Conservation (phyloP, 1,140 invertebrate genomes). For the Heliothis virescens region DNA sequence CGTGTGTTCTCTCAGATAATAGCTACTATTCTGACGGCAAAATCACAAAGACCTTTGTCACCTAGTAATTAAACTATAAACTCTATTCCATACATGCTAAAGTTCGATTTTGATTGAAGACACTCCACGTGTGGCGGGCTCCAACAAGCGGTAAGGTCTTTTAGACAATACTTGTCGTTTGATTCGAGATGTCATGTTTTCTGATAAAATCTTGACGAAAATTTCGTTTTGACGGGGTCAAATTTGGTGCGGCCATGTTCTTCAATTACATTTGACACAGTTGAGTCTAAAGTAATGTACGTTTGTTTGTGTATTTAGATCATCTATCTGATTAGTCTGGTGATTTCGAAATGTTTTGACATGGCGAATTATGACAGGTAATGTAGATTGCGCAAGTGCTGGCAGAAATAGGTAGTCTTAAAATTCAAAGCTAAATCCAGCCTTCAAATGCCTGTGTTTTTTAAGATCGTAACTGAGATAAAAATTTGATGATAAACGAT, state of each 20-base stretch:
- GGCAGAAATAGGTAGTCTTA: conserved; percentile 23
- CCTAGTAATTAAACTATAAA: conserved; percentile 40
- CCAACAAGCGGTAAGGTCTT: conserved; percentile 64
- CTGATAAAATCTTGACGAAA: conserved; percentile 82
- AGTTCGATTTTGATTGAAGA: conserved; percentile 52
- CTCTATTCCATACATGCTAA: conserved; percentile 45
- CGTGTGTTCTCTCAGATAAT: conserved; percentile 81
- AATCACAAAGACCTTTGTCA: conserved; percentile 54
- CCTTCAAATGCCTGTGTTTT: conserved; percentile 35
- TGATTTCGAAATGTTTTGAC: conserved; percentile 56
- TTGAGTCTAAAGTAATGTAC: conserved; percentile 49
- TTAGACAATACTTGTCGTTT: conserved; percentile 81
- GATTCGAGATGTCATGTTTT: conserved; percentile 82
- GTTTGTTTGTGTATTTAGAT: conserved; percentile 69
- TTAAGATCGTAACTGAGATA: conserved; percentile 24
- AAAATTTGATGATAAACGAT: conserved; percentile 30
- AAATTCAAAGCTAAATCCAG: not conserved
- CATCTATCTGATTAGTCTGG: conserved; percentile 68
- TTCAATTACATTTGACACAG: conserved; percentile 81
- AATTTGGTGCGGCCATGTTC: conserved; percentile 68
- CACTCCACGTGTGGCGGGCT: conserved; percentile 54
- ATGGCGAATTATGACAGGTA: conserved; percentile 48
- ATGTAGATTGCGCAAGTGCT: conserved; percentile 40
- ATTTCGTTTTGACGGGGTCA: conserved; percentile 81
- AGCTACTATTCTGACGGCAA: conserved; percentile 80